Base-by-base conservation (phyloP, 2,888 invertebrate genomes). In the Dicyrtoma fusca region DNA sequence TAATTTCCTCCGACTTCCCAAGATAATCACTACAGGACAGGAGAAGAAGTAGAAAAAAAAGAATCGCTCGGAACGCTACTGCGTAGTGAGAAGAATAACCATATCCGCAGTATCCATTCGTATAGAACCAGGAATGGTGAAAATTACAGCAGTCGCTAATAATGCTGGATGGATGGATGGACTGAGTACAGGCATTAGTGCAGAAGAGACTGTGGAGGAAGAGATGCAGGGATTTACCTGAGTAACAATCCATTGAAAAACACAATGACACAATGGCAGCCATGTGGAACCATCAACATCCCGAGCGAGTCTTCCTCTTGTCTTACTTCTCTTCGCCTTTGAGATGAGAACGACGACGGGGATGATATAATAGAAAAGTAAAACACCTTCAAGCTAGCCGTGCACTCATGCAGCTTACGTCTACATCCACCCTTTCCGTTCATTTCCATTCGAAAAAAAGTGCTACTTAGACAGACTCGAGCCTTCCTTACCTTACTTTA, bases 221-320 rank as follows among this genome's bases (percentile, higher is more conserved):
- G 49, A 53, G 53, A 53, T 19, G 53, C 10, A n/a, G 1, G 14
- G 68, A 57, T 68, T 45, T 68, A 68, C 57, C 68, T 68, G 68
- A 68, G 59, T 45, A 68, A 68, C 57, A 68, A 68, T 57, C 57
- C 68, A 68, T 57, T 45, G 68, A 57, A 53, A 34, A 68, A 68
- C 68, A 68, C 68, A 68, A 68, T 68, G 68, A 68, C 68, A 68
- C 68, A 68, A 68, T 68, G 68, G 68, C 68, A 68, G 55, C 68
- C 68, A 68, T 57, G 68, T 57, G 68, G 42, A 57, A 68, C 66
- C 66, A 68, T 68, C 57, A 68, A 57, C 57, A 57, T 57, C 68
- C 57, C 45, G 11, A 44, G 11, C 49, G 25, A 61, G 25, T 68
- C 45, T 68, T 57, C 57, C 68, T 68, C 59, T 51, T 34, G 17